Evolutionary conservation across 2,888 invertebrate genomes (phyloP).

Genomic region (Labia minor): DNA sequence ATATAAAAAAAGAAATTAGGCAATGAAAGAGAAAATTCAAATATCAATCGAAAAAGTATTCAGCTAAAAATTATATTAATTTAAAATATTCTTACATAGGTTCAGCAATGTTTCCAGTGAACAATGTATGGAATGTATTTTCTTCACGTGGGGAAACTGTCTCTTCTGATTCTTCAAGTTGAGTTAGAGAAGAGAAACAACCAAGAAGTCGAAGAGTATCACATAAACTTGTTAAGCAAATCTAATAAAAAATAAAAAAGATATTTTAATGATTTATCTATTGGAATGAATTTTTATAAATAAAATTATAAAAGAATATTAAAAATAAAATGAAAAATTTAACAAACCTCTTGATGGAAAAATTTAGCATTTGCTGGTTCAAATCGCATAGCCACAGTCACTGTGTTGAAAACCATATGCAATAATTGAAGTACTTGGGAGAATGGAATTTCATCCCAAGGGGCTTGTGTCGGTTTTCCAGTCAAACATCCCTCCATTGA

Average conservation of each 20-base stretch:
- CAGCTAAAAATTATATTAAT: too few species aligned
- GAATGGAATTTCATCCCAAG: constrained; percentile 37
- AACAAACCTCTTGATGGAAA: constrained; percentile 88
- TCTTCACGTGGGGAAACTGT: constrained; percentile 34
- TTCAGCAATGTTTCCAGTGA: constrained; percentile 63
- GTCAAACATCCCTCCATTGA: constrained; percentile 76
- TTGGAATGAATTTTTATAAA: constrained; percentile 14
- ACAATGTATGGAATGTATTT: constrained; percentile 55
- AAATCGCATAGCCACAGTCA: constrained; percentile 96
- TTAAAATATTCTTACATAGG: constrained; percentile 44
- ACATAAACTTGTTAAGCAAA: constrained; percentile 86
- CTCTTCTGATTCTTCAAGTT: constrained; percentile 39
- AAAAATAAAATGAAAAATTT: constrained; percentile 22
- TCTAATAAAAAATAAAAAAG: constrained; percentile 42
- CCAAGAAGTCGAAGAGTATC: constrained; percentile 86
- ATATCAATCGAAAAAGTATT: too few species aligned
- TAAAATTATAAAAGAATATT: constrained; percentile 14
- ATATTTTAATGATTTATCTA: too few species aligned
- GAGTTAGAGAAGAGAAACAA: constrained; percentile 60
- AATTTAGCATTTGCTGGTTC: constrained; percentile 98
- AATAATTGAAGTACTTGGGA: constrained; percentile 63
- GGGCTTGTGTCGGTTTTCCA: constrained; percentile 37
- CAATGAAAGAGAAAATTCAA: too few species aligned
- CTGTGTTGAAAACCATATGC: constrained; percentile 83
- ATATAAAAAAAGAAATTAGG: constrained; percentile 14